phyloP scores from a whole-genome alignment of 2,888 invertebrate species.

The Drosophila subquinaria region DNA sequence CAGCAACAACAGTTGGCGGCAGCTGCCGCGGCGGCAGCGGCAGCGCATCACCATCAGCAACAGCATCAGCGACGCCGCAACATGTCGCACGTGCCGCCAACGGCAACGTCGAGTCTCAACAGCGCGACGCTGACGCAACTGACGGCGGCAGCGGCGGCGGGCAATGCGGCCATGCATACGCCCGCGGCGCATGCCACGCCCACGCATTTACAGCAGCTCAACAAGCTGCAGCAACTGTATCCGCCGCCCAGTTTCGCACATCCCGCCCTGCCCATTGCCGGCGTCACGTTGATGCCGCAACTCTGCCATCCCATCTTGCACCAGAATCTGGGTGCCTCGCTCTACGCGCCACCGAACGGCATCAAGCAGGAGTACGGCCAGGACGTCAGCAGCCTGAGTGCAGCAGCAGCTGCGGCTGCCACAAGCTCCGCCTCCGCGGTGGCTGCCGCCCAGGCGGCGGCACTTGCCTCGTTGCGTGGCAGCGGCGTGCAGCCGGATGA shows the following conservation, averaged over 20 bases:
- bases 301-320: constrained; percentile 83
- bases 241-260: constrained; percentile 82
- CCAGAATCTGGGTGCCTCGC: constrained; percentile 80
- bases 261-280: constrained; percentile 81
- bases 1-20: constrained; percentile 51
- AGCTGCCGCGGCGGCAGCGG: constrained; percentile 43
- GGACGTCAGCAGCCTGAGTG: constrained; percentile 61
- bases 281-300: constrained; percentile 83
- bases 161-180: constrained; percentile 53
- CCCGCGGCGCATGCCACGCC: constrained; percentile 62
- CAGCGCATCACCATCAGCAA: constrained; percentile 48
- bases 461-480: constrained; percentile 65
- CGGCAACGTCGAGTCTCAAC: constrained; percentile 51
- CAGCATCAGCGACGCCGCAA: constrained; percentile 63
- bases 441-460: constrained; percentile 71
- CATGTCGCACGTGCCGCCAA: constrained; percentile 61
- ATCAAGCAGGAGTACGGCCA: constrained; percentile 82
- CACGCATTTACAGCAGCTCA: constrained; percentile 80
- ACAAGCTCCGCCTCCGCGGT: constrained; percentile 60
- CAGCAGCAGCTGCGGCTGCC: constrained; percentile 50
- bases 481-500: constrained; percentile 62
- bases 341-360: constrained; percentile 80
- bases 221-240: constrained; percentile 78
- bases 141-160: constrained; percentile 51
- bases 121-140: constrained; percentile 66